Conservation (phyloP, 2,113 vertebrate species). For the Lathamus discolor region DNA sequence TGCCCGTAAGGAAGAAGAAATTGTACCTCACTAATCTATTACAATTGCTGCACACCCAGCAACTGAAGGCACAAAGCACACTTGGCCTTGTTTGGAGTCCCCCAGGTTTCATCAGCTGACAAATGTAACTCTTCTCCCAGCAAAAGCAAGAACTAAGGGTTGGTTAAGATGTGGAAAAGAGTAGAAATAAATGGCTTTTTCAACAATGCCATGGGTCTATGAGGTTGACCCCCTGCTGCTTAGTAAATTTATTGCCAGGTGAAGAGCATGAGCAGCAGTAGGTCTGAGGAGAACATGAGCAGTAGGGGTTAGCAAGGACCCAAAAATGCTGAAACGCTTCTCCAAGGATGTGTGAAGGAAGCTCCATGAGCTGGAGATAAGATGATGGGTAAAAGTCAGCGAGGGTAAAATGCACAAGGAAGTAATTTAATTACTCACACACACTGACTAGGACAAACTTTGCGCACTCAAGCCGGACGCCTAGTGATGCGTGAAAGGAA, state of each 20-base stretch:
- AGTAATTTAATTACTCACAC: slow-evolving; percentile 59
- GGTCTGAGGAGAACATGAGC: neutral
- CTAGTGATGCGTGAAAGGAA: slow-evolving; percentile 29
- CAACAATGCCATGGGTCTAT: neutral
- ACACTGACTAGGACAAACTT: slow-evolving; percentile 26
- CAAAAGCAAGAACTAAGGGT: neutral
- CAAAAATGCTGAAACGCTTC: neutral
- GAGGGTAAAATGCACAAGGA: slow-evolving; percentile 35
- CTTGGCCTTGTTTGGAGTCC: neutral
- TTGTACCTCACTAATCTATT: neutral
- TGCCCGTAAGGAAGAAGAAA: neutral
- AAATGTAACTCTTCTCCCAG: neutral
- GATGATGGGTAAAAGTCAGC: slow-evolving; percentile 14
- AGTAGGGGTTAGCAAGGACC: neutral
- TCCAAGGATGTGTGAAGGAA: neutral
- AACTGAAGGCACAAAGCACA: neutral
- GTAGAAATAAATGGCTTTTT: neutral
- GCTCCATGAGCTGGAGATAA: slow-evolving; percentile 34
- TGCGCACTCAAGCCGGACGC: neutral
- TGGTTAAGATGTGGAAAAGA: neutral
- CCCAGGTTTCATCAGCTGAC: neutral
- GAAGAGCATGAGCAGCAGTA: neutral
- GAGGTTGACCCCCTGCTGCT: neutral
- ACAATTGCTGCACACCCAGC: neutral
- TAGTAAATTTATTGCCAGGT: neutral